A percentile compares a stretch with the other conserved stretches of the same genome.
Evolutionary conservation across 2,797 vertebrate species (phyloP).

Genomic region (Menidia menidia): DNA sequence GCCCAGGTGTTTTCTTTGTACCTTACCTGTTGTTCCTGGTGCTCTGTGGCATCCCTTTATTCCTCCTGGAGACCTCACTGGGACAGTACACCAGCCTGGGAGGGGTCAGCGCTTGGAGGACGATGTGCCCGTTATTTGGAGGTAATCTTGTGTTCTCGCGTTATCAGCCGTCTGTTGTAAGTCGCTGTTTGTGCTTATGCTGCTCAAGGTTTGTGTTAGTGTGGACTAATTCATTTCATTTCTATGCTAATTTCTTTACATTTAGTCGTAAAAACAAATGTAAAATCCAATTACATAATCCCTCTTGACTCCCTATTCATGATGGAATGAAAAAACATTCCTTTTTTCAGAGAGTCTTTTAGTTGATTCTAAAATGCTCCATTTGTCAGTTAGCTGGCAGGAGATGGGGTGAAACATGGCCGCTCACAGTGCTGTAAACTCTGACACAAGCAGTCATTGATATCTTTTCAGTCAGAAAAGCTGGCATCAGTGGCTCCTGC

Average conservation of each 20-base stretch:
- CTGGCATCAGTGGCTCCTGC: background rate
- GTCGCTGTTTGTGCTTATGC: background rate
- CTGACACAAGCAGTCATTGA: background rate
- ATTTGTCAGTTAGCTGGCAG: no score
- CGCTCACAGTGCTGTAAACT: no score
- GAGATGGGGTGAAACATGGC: background rate
- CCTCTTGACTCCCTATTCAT: background rate
- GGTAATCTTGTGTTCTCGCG: slow-evolving; percentile 69
- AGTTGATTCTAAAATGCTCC: no score
- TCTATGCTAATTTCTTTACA: background rate
- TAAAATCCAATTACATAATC: background rate
- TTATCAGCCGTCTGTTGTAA: background rate
- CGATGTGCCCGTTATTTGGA: slow-evolving; percentile 91
- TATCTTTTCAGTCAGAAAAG: background rate
- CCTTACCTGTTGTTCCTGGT: slow-evolving; percentile 95
- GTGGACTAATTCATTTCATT: background rate
- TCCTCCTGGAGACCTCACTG: slow-evolving; percentile 89
- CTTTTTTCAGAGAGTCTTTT: no score
- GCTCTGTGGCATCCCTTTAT: slow-evolving; percentile 90
- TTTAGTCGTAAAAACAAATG: background rate
- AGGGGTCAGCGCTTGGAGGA: slow-evolving; percentile 90
- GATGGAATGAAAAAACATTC: background rate
- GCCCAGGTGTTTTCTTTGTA: slow-evolving; percentile 91
- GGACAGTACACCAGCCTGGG: slow-evolving; percentile 89
- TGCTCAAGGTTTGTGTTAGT: background rate